Evolutionary conservation across 1,140 invertebrate genomes (phyloP), one percentile per base, ranked within the genome.

Genomic region (Ips typographus): DNA sequence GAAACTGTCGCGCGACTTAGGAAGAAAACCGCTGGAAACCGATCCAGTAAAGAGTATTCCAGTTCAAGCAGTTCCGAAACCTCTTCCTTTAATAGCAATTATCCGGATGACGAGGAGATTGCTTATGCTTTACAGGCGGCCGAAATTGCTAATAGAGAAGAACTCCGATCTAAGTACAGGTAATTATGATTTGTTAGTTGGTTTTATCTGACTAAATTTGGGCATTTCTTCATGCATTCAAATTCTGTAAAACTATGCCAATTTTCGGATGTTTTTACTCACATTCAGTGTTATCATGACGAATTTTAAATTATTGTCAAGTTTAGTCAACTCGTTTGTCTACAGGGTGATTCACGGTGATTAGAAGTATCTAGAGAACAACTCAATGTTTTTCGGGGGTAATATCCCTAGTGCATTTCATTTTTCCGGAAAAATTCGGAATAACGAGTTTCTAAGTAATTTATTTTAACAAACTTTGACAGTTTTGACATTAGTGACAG

Each of bases 21-120:
- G 43, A 68, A 53, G 47, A 22, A 22, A 22, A 47, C 49, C 6
- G 59, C 38, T 5, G 22, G n/a, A 6, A n/a, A 62, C 6, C 47
- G 56, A 3, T 71, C 71, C n/a, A 37, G 41, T 4, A 75, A 76
- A 7, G 76, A 77, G 49, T 59, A 57, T 41, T 73, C 73, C 0
- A 77, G 77, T 52, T 77, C 77, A 51, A 73, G 71, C 63, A 78
- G 76, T 49, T 79, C 78, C 76, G 78, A 76, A 75, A 89, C 89
- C 1, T 93, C 90, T 55, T 93, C 91, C 61, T 92, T 90, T 74
- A 89, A 90, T 68, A 93, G 92, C 47, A 91, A 92, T 71, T 92
- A 90, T 74, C 91, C 91, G 61, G 93, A 95, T 79, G 92, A 95
- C 75, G 93, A 94, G 76, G 93, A 95, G 77, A 94, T 95, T 61